These are phyloP conservation scores for Tachycineta bicolor DNA, from an alignment of 2,113 vertebrate genomes.

Conservation along the genomic window DNA sequence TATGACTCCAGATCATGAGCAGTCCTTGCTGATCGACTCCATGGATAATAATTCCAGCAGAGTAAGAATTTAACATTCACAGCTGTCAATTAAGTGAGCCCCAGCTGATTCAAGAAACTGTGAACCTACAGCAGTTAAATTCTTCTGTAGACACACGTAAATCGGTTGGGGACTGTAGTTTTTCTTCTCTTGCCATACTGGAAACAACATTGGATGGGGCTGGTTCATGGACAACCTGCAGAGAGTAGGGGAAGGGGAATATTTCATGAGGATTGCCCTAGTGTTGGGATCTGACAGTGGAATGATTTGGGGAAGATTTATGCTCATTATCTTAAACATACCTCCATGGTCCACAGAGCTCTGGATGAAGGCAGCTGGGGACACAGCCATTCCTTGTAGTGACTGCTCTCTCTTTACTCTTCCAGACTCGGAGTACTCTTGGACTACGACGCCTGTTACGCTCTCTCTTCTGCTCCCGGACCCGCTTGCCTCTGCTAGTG, in stretches of 20 bases:
- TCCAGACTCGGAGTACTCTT: conserved; percentile 76
- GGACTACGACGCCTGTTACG: conserved; percentile 81
- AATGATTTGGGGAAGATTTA: neutral
- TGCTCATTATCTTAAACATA: neutral
- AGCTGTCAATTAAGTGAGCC: neutral
- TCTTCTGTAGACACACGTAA: neutral
- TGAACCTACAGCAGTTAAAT: neutral
- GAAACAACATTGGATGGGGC: neutral
- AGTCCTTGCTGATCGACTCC: conserved; percentile 81
- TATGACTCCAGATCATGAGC: conserved; percentile 73
- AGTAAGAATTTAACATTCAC: conserved; percentile 71
- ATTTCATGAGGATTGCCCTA: neutral
- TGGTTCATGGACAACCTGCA: neutral
- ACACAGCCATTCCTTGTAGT: neutral
- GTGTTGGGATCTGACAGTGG: neutral
- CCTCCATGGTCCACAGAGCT: neutral
- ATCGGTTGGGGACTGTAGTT: neutral
- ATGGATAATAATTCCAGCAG: conserved; percentile 73
- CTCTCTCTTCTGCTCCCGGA: conserved; percentile 81
- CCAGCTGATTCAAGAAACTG: neutral
- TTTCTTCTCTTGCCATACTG: neutral
- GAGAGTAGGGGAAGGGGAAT: neutral
- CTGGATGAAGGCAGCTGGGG: neutral
- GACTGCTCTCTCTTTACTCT: neutral
- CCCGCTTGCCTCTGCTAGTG: conserved; percentile 83